phyloP scores from a whole-genome alignment of 2,113 vertebrate genomes.

The Xenus cinereus region DNA sequence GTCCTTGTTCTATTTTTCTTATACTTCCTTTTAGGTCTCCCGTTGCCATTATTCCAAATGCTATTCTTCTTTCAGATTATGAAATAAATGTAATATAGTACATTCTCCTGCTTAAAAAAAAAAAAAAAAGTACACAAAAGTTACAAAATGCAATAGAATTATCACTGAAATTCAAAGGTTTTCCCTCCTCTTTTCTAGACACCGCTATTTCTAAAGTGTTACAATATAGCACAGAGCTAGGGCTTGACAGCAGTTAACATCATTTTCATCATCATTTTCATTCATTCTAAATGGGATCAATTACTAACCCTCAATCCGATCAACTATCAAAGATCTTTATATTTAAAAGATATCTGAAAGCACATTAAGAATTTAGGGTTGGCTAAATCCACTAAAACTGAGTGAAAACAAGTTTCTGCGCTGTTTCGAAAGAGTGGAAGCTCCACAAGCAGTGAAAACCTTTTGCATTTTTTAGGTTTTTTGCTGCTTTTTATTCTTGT shows the following conservation, averaged over 20 bases:
- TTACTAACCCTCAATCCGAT: background rate
- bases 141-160: background rate
- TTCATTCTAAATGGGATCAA: background rate
- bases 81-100: background rate
- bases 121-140: background rate
- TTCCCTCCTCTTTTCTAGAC: background rate
- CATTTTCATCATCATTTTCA: background rate
- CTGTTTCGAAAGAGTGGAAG: background rate
- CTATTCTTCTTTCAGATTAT: slow-evolving; percentile 13
- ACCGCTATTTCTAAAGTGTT: background rate
- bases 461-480: background rate
- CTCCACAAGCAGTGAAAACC: background rate
- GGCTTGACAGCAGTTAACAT: background rate
- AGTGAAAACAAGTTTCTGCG: background rate
- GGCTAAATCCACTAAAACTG: background rate
- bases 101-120: slow-evolving; percentile 7
- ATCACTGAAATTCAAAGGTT: background rate
- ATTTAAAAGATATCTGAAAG: background rate
- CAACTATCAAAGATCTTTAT: background rate
- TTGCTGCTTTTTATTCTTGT: background rate
- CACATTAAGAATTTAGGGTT: background rate
- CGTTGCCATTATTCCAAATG: slow-evolving; percentile 77
- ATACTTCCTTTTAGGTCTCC: slow-evolving; percentile 89
- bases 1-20: slow-evolving; percentile 85
- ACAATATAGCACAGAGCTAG: background rate